These are phyloP conservation scores for Pimpla rufipes DNA, from an alignment of 2,888 invertebrate genomes.

Conservation along the genomic window DNA sequence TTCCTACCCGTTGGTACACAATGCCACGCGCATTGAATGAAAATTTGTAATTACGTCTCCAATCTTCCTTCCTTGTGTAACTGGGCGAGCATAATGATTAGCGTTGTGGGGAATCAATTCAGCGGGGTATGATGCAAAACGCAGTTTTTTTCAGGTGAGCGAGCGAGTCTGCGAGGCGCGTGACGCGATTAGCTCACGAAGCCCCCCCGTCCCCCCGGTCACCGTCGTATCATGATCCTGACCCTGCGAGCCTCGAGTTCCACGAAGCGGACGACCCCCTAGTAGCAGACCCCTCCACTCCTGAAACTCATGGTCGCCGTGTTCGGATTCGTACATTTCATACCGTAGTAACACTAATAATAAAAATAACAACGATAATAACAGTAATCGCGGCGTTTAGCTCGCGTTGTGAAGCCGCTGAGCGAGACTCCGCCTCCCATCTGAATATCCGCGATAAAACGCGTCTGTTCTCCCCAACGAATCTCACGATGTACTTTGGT, in stretches of 20 bases:
- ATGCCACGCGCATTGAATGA: neutral
- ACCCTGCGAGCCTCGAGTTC: conserved; percentile 60
- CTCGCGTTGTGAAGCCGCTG: conserved; percentile 34
- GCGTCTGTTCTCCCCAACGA: conserved; percentile 23
- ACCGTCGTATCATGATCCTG: conserved; percentile 42
- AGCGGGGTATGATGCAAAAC: neutral
- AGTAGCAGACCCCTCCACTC: conserved; percentile 41
- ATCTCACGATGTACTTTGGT: conserved; percentile 50
- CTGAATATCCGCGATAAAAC: conserved; percentile 23
- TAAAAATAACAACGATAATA: conserved; percentile 19
- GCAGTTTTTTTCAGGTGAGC: conserved; percentile 26
- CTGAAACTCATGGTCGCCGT: conserved; percentile 28
- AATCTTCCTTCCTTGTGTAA: neutral
- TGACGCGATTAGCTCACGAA: conserved; percentile 63
- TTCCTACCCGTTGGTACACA: neutral
- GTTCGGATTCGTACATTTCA: conserved; percentile 34
- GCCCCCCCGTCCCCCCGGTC: conserved; percentile 47
- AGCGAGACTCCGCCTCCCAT: conserved; percentile 35
- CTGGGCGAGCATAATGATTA: neutral
- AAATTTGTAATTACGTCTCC: conserved; percentile 19
- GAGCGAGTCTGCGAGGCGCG: conserved; percentile 69
- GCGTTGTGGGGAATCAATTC: neutral
- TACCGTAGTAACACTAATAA: conserved; percentile 30
- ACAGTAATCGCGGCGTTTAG: conserved; percentile 24
- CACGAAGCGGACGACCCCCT: conserved; percentile 51